Conservation (phyloP, 2,888 invertebrate genomes). For the Dasypogon diadema region DNA sequence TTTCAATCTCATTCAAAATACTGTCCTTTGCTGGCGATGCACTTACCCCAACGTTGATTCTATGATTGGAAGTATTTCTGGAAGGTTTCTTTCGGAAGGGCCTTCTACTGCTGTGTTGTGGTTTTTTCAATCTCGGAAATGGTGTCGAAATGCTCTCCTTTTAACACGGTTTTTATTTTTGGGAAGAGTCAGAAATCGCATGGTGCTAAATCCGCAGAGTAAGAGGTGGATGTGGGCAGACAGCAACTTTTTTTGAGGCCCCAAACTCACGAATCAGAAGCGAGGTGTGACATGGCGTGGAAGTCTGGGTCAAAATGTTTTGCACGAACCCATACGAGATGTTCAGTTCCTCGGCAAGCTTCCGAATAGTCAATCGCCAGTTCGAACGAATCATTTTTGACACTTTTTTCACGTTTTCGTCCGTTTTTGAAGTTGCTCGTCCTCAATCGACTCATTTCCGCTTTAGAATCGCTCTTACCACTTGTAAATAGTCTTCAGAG, state of each 20-base stretch:
- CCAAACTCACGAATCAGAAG: background rate
- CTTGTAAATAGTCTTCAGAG: background rate
- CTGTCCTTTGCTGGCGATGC: background rate
- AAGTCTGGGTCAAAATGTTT: no score
- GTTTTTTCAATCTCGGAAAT: constrained; percentile 55
- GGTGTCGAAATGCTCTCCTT: constrained; percentile 56
- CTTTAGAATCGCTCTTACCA: background rate
- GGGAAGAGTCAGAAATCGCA: background rate
- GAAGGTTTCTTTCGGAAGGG: constrained; percentile 55
- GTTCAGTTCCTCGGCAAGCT: no score
- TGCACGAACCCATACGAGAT: no score
- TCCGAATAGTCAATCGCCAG: background rate
- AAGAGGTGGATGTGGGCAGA: background rate
- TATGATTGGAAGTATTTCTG: constrained; percentile 56
- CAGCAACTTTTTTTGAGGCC: background rate
- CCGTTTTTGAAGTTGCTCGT: no score
- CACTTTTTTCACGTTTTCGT: background rate
- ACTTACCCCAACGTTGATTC: constrained; percentile 16
- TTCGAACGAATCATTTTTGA: background rate
- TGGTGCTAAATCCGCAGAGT: background rate
- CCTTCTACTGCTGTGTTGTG: constrained; percentile 54
- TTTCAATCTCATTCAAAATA: background rate
- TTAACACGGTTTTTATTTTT: background rate
- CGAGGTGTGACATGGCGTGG: background rate
- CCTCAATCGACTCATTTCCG: background rate